Evolutionary conservation across 2,797 vertebrate species (phyloP), one percentile per base, ranked within the genome.

Genomic region (Siniperca obscura): DNA sequence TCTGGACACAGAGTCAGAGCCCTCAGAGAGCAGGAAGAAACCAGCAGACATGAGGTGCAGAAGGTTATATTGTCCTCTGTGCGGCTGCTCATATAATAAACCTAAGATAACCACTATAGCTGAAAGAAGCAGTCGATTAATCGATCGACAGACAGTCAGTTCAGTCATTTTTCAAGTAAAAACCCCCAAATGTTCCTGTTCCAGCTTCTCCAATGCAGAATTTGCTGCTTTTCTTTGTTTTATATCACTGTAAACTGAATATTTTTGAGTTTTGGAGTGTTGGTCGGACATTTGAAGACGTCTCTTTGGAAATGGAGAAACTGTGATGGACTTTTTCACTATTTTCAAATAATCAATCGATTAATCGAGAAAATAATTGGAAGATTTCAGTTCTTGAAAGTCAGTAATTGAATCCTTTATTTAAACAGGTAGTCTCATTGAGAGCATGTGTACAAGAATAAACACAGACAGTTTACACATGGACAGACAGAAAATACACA

Each of bases 21-120:
- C 77, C 3, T 52, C 87, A 0, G 93, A 94, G 70, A 74, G 57
- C 83, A 91, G 73, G 83, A 95, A 71, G 86, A 96, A 92, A 81
- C 36, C 90, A 5, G 62, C 81, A 4, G 34, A 82, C 67, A 55
- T 76, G 79, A 95, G 94, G 95, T 95, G 52, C 84, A 0, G 34
- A 55, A 2, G 30, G 16, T 25, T 30, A 1, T 1, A 3, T 3
- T 62, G 48, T 44, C 34, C 11, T n/a, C 34, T 36, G 25, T 44
- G 16, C 25, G 44, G 25, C 62, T 70, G 40, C 40, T 48, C 6
- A 2, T 19, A 7, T 55, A 16, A 25, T 67, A 52, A 61, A 66
- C 7, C 17, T 59, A 0, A 56, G 38, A 38, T 5, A n/a, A 55
- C 5, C 6, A 50, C 14, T 21, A 2, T 19, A 61, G 9, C 34